These are phyloP conservation scores for Poicephalus gulielmi DNA, from an alignment of 2,113 vertebrate species.

Conservation along the genomic window DNA sequence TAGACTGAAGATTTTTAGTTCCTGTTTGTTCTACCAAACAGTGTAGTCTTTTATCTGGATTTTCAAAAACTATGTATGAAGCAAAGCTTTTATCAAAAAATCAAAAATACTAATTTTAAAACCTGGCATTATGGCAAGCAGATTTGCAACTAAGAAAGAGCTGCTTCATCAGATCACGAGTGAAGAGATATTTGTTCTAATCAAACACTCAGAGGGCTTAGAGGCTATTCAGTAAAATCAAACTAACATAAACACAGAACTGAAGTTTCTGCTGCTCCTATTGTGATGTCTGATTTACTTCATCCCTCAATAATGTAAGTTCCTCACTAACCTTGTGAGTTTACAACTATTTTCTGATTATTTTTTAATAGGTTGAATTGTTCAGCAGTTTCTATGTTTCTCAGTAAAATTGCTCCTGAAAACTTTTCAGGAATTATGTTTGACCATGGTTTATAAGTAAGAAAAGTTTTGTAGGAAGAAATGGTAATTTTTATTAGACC, in stretches of 20 bases:
- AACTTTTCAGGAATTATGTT: background rate
- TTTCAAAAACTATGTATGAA: background rate
- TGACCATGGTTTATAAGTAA: background rate
- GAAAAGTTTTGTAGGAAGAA: background rate
- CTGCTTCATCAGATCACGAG: background rate
- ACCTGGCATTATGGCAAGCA: background rate
- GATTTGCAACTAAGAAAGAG: background rate
- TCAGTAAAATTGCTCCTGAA: background rate
- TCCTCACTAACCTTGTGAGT: background rate
- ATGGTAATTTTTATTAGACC: background rate
- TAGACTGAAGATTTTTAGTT: background rate
- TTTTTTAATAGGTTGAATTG: background rate
- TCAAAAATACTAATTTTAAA: background rate
- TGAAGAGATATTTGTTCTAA: background rate
- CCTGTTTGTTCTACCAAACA: background rate
- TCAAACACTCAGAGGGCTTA: background rate
- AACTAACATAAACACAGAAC: background rate
- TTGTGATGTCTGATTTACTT: background rate
- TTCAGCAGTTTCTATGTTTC: background rate
- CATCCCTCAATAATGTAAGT: background rate
- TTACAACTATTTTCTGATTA: background rate
- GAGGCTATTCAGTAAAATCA: background rate
- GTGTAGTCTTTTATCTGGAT: background rate
- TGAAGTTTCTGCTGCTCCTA: background rate
- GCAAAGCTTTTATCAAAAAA: background rate